These are phyloP conservation scores for Grus americana DNA, from an alignment of 2,113 vertebrate genomes.

Conservation along the genomic window DNA sequence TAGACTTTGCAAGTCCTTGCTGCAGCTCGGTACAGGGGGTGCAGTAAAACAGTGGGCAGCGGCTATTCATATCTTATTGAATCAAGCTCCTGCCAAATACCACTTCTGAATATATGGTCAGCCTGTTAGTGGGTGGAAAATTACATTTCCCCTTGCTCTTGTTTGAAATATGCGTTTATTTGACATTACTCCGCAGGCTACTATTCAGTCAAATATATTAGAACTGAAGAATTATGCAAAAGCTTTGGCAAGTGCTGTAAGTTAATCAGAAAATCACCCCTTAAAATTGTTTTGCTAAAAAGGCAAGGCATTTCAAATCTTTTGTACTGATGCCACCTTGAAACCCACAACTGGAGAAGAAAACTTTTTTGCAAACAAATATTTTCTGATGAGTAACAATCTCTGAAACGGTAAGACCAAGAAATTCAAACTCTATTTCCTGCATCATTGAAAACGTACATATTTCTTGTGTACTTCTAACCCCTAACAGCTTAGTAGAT, in stretches of 20 bases:
- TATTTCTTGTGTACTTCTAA: neutral
- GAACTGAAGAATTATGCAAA: neutral
- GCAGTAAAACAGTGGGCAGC: neutral
- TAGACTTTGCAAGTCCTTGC: neutral
- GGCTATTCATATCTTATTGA: neutral
- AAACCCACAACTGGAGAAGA: neutral
- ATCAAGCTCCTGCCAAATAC: constrained; percentile 23
- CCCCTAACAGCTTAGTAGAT: neutral
- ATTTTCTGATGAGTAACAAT: neutral
- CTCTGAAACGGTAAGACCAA: neutral
- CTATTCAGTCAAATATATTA: constrained; percentile 4
- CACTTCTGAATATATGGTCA: neutral
- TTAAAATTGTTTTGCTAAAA: neutral
- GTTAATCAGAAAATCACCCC: neutral
- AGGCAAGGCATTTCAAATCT: neutral
- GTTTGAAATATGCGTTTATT: constrained; percentile 4
- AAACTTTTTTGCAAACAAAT: neutral
- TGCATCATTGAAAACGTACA: neutral
- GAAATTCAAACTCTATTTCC: neutral
- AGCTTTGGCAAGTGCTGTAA: neutral
- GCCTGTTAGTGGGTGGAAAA: neutral
- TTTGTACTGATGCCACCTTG: neutral
- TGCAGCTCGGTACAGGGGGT: neutral
- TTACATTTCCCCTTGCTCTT: constrained; percentile 21
- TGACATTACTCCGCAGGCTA: neutral